phyloP scores from a whole-genome alignment of 2,113 vertebrate genomes.

The Rhabdomys dilectus region DNA sequence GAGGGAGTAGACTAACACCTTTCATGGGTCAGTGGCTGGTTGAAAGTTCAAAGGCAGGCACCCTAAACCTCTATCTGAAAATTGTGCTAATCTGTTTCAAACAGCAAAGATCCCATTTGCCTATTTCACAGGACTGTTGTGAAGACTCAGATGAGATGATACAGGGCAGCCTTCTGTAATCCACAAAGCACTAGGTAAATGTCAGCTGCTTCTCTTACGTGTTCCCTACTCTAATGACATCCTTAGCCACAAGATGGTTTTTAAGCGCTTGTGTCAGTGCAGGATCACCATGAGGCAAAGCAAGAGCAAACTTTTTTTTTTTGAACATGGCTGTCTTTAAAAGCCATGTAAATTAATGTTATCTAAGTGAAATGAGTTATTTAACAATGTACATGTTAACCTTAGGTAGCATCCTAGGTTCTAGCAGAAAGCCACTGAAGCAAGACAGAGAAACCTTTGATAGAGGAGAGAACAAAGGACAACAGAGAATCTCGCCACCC shows the following conservation, averaged over 20 bases:
- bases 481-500: neutral
- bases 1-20: neutral
- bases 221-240: neutral
- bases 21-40: neutral
- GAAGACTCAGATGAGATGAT: neutral
- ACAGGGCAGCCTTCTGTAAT: constrained; percentile 30
- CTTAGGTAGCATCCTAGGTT: constrained; percentile 6
- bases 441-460: neutral
- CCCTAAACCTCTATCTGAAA: neutral
- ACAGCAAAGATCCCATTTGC: neutral
- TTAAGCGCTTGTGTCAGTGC: neutral
- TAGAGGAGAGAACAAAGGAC: neutral
- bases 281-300: neutral
- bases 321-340: constrained; percentile 29
- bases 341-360: constrained; percentile 31
- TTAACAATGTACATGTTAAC: neutral
- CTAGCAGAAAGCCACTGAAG: neutral
- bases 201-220: neutral
- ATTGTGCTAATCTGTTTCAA: neutral
- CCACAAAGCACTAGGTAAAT: neutral
- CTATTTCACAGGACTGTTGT: neutral
- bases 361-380: constrained; percentile 12
- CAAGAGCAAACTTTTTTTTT: neutral
- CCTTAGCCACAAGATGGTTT: neutral
- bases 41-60: neutral